A percentile compares a stretch with the other conserved stretches of the same genome.
These are phyloP conservation scores for Drosophila trapezifrons DNA, from an alignment of 1,140 invertebrate genomes.

Conservation along the genomic window DNA sequence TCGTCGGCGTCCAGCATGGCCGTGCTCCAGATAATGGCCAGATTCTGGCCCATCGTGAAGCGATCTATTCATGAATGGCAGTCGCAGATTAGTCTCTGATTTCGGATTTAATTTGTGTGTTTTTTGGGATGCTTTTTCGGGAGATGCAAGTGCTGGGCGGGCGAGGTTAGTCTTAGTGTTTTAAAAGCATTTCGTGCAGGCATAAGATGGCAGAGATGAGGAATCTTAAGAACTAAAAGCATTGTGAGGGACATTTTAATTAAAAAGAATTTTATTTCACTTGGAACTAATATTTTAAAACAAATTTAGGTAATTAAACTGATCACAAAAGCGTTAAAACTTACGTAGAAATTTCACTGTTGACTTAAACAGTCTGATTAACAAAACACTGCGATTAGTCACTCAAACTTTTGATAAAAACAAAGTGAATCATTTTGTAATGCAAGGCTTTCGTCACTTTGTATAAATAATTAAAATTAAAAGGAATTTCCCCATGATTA, in stretches of 20 bases:
- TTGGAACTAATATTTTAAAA: not conserved
- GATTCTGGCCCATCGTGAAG: conserved; percentile 93
- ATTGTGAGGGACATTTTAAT: not conserved
- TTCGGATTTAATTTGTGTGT: not conserved
- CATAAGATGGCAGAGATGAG: conserved; percentile 25
- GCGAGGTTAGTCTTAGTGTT: conserved; percentile 72
- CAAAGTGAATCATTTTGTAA: conserved; percentile 24
- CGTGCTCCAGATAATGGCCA: conserved; percentile 92
- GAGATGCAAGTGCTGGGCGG: conserved; percentile 23
- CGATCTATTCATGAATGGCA: conserved; percentile 85
- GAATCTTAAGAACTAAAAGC: conserved; percentile 23
- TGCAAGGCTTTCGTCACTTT: conserved; percentile 1
- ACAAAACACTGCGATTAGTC: conserved; percentile 5
- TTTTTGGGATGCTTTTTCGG: not conserved
- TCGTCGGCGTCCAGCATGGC: conserved; percentile 87
- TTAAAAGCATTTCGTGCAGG: conserved; percentile 55
- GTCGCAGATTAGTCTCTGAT: not conserved
- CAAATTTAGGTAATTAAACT: not conserved
- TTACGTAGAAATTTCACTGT: not conserved
- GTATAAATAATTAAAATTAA: not conserved
- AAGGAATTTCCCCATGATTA: conserved; percentile 11
- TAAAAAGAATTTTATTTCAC: too few species aligned
- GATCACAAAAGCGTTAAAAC: too few species aligned
- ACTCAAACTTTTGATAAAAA: not conserved
- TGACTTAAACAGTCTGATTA: not conserved